A percentile compares a stretch with the other conserved stretches of the same genome.
Evolutionary conservation across 2,888 invertebrate species (phyloP).

Genomic region (Prosopocoilus inquinatus): DNA sequence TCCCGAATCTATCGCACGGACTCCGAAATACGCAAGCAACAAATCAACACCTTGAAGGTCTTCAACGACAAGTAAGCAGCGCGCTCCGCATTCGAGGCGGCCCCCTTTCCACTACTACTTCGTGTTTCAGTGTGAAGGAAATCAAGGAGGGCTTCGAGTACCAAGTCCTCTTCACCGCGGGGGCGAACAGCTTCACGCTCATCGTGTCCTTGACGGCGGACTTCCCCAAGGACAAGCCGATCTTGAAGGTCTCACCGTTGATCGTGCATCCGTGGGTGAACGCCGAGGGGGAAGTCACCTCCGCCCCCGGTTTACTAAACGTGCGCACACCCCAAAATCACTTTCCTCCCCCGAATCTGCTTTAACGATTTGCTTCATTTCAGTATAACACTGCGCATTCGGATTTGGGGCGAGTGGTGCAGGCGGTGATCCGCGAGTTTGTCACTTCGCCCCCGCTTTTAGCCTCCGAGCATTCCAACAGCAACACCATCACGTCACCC

Average conservation of each 20-base stretch:
- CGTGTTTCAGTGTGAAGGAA: constrained; percentile 63
- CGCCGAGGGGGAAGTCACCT: constrained; percentile 65
- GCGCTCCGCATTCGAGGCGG: background rate
- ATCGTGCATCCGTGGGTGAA: constrained; percentile 73
- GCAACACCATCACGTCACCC: constrained; percentile 31
- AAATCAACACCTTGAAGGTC: constrained; percentile 78
- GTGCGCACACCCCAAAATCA: constrained; percentile 47
- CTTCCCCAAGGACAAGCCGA: constrained; percentile 75
- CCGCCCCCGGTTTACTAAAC: constrained; percentile 74
- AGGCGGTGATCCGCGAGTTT: constrained; percentile 76
- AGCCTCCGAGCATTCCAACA: constrained; percentile 25
- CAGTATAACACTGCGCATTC: constrained; percentile 70
- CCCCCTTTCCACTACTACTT: constrained; percentile 9
- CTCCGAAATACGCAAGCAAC: constrained; percentile 63
- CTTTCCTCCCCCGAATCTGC: background rate
- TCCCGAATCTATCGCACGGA: constrained; percentile 58
- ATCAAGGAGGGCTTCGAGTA: constrained; percentile 70
- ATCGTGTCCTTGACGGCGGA: constrained; percentile 65
- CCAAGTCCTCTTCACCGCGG: constrained; percentile 66
- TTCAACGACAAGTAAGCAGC: constrained; percentile 74
- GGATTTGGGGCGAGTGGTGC: constrained; percentile 77
- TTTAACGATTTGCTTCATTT: constrained; percentile 17
- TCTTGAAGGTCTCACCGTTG: constrained; percentile 64
- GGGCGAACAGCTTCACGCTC: constrained; percentile 64
- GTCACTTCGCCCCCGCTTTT: constrained; percentile 63